phyloP scores from a whole-genome alignment of 2,113 vertebrate genomes.

The Barnardius zonarius region DNA sequence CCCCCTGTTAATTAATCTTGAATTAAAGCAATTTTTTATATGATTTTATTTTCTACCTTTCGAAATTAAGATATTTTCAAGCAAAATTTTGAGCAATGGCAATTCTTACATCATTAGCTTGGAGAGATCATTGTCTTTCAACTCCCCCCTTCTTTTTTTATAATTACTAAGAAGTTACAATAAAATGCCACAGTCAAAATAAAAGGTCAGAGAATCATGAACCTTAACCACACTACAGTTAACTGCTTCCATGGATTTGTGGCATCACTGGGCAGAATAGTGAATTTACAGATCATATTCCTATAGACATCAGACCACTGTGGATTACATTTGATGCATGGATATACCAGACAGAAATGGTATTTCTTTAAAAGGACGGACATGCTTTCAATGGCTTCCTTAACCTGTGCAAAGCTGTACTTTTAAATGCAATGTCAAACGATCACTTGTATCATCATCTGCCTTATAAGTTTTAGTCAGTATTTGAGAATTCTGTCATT shows the following conservation, averaged over 20 bases:
- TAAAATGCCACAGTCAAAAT: neutral
- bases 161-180: neutral
- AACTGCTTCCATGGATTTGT: neutral
- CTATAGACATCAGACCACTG: neutral
- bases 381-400: neutral
- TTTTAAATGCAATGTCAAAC: neutral
- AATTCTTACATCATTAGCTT: neutral
- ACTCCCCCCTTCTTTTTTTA: neutral
- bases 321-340: fast-evolving
- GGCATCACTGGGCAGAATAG: neutral
- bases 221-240: neutral
- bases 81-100: fast-evolving
- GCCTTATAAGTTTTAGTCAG: neutral
- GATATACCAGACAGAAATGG: neutral
- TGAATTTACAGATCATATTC: neutral
- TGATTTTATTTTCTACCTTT: neutral
- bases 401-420: neutral
- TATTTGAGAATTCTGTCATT: neutral
- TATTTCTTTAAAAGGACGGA: neutral
- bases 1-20: conserved; percentile 73
- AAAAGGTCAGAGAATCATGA: neutral
- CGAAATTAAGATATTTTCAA: neutral
- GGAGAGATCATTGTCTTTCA: neutral
- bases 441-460: neutral
- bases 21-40: conserved; percentile 65